These are phyloP conservation scores for Fukomys damarensis DNA, from an alignment of 2,113 vertebrate species.

Conservation along the genomic window DNA sequence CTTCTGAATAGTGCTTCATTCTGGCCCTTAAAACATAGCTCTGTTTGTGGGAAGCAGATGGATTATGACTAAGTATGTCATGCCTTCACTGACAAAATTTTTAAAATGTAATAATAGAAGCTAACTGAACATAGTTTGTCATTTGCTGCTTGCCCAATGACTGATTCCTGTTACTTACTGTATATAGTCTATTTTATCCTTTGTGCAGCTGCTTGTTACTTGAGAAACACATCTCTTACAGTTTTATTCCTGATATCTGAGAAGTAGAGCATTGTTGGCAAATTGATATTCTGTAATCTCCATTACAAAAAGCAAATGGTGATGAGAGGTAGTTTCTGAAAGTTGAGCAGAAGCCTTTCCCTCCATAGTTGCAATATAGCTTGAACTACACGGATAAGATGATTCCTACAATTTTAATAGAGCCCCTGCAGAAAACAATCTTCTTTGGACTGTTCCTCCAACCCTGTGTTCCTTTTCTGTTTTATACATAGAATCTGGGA, in stretches of 20 bases:
- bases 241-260: constrained; percentile 35
- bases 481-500: constrained; percentile 52
- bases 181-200: constrained; percentile 35
- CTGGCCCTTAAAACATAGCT: constrained; percentile 34
- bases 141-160: constrained; percentile 43
- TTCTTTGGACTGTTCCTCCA: not conserved
- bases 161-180: constrained; percentile 53
- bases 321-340: not conserved
- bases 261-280: not conserved
- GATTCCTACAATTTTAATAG: constrained; percentile 31
- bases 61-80: constrained; percentile 60
- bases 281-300: constrained; percentile 17
- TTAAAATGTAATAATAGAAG: constrained; percentile 54
- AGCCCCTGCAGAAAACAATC: constrained; percentile 1
- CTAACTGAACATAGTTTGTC: constrained; percentile 57
- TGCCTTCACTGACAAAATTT: not conserved
- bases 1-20: constrained; percentile 25
- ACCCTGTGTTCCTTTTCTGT: constrained; percentile 1
- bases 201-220: constrained; percentile 25
- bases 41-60: constrained; percentile 25
- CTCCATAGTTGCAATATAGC: not conserved
- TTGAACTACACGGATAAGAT: not conserved
- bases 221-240: constrained; percentile 14
- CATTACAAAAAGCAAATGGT: not conserved
- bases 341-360: constrained; percentile 3